phyloP scores from a whole-genome alignment of 2,113 vertebrate species.

The Callorhinus ursinus region DNA sequence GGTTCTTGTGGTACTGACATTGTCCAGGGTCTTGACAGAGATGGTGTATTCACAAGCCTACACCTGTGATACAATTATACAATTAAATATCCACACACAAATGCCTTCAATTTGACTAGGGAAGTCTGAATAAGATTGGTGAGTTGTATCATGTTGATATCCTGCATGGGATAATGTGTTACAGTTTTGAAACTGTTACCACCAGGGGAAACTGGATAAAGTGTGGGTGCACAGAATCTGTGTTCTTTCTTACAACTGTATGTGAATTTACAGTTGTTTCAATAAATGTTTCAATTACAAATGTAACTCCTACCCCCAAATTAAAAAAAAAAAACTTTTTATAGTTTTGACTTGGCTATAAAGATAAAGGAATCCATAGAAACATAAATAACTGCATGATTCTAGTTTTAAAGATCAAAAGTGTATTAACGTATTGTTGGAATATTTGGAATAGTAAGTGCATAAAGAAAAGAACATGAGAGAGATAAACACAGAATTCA shows the following conservation, averaged over 20 bases:
- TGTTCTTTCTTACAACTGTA: not conserved
- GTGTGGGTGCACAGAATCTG: not conserved
- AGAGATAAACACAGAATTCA: not conserved
- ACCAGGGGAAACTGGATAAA: not conserved
- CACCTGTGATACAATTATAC: not conserved
- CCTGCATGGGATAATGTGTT: not conserved
- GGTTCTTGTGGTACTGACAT: not conserved
- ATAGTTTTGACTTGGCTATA: not conserved
- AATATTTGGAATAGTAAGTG: not conserved
- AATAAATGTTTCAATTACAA: not conserved
- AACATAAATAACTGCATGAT: not conserved
- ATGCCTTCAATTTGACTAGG: not conserved
- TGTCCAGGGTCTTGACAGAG: not conserved
- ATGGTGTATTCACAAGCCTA: too few species aligned
- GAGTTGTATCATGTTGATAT: not conserved
- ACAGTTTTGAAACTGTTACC: not conserved
- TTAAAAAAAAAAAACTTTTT: not conserved
- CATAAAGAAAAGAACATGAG: not conserved
- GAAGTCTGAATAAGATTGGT: not conserved
- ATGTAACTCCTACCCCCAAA: not conserved
- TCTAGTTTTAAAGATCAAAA: not conserved
- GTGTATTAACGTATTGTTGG: not conserved
- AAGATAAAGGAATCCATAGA: not conserved
- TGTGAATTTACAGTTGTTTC: not conserved
- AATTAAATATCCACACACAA: not conserved